A percentile compares a stretch with the other conserved stretches of the same genome.
Evolutionary conservation across 1,140 invertebrate genomes (phyloP).

Genomic region (Hylaeus volcanicus): DNA sequence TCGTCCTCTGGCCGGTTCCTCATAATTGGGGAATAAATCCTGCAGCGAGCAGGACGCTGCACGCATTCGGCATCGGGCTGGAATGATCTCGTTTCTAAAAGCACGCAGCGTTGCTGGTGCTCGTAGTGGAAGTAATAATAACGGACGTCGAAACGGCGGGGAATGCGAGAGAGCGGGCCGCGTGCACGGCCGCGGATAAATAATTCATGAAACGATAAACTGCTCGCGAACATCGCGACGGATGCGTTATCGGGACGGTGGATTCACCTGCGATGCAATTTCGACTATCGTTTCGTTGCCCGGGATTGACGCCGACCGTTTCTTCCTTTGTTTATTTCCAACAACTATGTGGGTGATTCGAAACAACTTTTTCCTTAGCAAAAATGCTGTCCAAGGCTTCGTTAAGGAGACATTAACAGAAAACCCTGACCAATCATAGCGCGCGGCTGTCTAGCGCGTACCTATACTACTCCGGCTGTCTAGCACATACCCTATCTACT

Average conservation of each 20-base stretch:
- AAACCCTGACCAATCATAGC: too few relatives aligned
- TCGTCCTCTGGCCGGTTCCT: not conserved
- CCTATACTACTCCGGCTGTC: too few relatives aligned
- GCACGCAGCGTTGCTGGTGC: not conserved
- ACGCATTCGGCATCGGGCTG: slow-evolving; percentile 12
- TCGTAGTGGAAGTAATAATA: slow-evolving; percentile 39
- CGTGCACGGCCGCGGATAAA: slow-evolving; percentile 38
- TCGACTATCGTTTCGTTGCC: slow-evolving; percentile 2
- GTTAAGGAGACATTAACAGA: too few relatives aligned
- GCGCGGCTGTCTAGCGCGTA: too few relatives aligned
- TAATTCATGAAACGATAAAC: slow-evolving; percentile 50
- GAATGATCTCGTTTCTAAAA: slow-evolving; percentile 45
- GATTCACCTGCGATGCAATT: slow-evolving; percentile 25
- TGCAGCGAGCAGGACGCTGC: not conserved
- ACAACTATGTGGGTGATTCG: too few relatives aligned
- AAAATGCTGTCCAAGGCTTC: too few relatives aligned
- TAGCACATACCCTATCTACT: too few relatives aligned
- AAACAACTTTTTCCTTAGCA: too few relatives aligned
- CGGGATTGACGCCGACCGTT: not conserved
- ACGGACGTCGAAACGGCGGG: slow-evolving; percentile 32
- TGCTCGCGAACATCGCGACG: not conserved
- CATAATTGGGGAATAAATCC: slow-evolving; percentile 47
- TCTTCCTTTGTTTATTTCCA: not conserved
- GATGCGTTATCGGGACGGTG: slow-evolving; percentile 23
- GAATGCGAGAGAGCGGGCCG: slow-evolving; percentile 32